A percentile compares a stretch with the other conserved stretches of the same genome.
These are phyloP conservation scores for Galerucella nymphaeae DNA, from an alignment of 2,888 invertebrate genomes.

Conservation along the genomic window DNA sequence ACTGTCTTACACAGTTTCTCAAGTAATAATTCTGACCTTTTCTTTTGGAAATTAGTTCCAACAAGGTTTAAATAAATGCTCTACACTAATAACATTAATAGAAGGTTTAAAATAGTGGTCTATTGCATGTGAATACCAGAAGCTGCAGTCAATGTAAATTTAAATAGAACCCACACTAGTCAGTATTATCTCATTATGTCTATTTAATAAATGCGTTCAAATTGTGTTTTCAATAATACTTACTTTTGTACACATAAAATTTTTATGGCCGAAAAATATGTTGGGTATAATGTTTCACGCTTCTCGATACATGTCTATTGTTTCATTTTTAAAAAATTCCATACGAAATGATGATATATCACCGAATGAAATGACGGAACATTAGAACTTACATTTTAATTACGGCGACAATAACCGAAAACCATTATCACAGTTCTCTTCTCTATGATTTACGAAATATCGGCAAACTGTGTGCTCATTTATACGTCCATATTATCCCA, in stretches of 20 bases:
- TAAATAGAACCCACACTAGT: no score
- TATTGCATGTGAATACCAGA: no score
- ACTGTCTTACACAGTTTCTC: not conserved
- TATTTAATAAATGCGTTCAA: no score
- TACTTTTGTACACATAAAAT: not conserved
- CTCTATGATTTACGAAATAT: constrained; percentile 21
- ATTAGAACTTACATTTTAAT: constrained; percentile 24
- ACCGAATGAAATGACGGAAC: constrained; percentile 8
- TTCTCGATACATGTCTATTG: not conserved
- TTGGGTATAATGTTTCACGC: not conserved
- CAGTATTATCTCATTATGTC: no score
- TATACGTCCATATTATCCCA: constrained; percentile 11
- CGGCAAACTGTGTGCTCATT: constrained; percentile 19
- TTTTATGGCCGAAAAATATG: not conserved
- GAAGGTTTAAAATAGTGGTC: no score
- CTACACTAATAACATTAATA: no score
- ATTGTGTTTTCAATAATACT: not conserved
- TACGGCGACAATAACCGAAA: constrained; percentile 14
- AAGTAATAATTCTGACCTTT: not conserved
- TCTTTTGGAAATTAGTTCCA: not conserved
- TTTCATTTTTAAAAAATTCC: constrained; percentile 1
- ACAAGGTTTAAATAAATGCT: no score
- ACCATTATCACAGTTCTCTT: constrained; percentile 15
- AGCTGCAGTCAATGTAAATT: no score
- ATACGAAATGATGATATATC: constrained; percentile 1